phyloP scores from a whole-genome alignment of 2,113 vertebrate species.

The Halichoeres trimaculatus region DNA sequence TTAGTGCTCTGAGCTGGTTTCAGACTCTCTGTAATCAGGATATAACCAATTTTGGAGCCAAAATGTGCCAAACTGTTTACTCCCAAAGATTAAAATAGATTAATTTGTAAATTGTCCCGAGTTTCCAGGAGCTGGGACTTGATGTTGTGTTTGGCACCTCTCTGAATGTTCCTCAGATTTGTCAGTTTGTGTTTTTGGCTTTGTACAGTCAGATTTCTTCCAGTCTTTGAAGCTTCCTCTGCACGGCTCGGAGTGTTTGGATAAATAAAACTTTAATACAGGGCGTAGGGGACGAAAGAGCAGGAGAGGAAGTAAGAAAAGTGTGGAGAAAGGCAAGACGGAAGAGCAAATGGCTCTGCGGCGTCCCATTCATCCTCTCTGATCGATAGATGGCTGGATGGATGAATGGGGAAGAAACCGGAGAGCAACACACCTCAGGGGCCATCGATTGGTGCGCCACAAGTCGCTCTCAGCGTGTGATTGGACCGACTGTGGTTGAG shows the following conservation, averaged over 20 bases:
- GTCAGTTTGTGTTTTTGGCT: background rate
- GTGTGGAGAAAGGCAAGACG: background rate
- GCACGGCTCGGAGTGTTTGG: background rate
- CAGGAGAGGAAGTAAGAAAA: background rate
- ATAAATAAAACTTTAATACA: conserved; percentile 9
- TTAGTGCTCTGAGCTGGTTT: too few species aligned
- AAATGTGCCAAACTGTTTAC: background rate
- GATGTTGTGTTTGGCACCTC: background rate
- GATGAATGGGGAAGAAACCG: conserved; percentile 11
- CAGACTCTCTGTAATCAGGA: too few species aligned
- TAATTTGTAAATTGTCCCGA: background rate
- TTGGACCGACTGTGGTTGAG: conserved; percentile 13
- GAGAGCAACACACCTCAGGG: background rate
- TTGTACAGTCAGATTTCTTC: background rate
- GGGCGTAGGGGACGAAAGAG: background rate
- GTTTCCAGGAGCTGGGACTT: background rate
- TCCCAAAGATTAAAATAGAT: background rate
- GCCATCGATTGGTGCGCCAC: conserved; percentile 14
- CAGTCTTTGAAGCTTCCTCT: background rate
- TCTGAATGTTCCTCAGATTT: background rate
- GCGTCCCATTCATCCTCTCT: conserved; percentile 6
- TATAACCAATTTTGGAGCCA: background rate
- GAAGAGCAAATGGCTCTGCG: background rate
- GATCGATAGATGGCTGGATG: conserved; percentile 16
- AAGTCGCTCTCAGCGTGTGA: conserved; percentile 7